phyloP scores from a whole-genome alignment of 2,888 invertebrate species.

The Patella pellucida region DNA sequence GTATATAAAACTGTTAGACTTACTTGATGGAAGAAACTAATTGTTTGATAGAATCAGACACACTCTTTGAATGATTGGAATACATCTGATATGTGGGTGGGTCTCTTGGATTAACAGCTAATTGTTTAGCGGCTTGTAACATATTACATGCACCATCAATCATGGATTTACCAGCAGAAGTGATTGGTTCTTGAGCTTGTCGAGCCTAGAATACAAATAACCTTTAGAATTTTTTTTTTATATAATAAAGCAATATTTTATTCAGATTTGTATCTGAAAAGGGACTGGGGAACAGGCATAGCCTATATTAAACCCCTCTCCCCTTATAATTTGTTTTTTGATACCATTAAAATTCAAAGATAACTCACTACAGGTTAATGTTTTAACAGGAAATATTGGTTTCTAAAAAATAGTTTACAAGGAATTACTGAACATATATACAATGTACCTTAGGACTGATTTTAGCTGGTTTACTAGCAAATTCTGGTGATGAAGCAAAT shows the following conservation, averaged over 20 bases:
- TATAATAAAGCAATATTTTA: too few species aligned
- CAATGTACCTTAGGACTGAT: conserved; percentile 82
- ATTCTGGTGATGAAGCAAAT: conserved; percentile 94
- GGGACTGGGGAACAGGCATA: too few species aligned
- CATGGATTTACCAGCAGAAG: conserved; percentile 83
- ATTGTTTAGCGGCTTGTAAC: conserved; percentile 89
- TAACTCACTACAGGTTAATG: too few species aligned
- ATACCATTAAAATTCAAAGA: too few species aligned
- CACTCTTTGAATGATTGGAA: conserved; percentile 92
- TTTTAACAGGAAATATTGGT: too few species aligned
- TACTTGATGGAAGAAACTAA: conserved; percentile 91
- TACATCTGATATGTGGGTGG: conserved; percentile 94
- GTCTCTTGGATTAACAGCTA: conserved; percentile 91
- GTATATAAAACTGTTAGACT: conserved; percentile 16
- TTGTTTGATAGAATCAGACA: conserved; percentile 95
- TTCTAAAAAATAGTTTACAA: too few species aligned
- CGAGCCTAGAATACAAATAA: conserved; percentile 75
- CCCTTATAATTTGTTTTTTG: too few species aligned
- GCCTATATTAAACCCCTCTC: too few species aligned
- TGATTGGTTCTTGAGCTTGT: conserved; percentile 88
- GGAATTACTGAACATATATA: too few species aligned
- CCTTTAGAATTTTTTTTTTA: too few species aligned
- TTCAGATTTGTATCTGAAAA: too few species aligned
- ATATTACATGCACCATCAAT: conserved; percentile 91
- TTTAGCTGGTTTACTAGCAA: conserved; percentile 90